Base-by-base conservation (phyloP, 2,888 invertebrate species). In the Smittia sp. region DNA sequence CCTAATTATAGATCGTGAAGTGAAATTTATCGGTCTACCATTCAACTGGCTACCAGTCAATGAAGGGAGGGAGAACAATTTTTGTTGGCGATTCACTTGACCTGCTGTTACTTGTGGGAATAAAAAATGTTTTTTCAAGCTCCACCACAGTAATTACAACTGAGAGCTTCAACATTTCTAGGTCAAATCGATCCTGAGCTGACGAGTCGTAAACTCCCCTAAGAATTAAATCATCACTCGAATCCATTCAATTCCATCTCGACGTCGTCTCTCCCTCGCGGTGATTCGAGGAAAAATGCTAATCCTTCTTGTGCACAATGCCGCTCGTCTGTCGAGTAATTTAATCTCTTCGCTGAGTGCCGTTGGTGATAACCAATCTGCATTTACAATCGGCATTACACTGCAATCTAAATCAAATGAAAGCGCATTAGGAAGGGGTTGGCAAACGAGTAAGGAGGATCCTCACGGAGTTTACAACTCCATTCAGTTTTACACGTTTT, bases 311-410 rank as follows among this genome's bases (percentile, higher is more conserved):
- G 46, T 46, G 46, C 46, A 46, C 15, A 46, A 15, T n/a, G 46
- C 46, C 2, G 46, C 46, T 46, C 46, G 15, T 15, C 15, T 46
- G 46, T 46, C 15, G 46, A 46, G 46, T 46, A 46, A 46, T 46
- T n/a, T 46, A 46, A 46, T 46, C 46, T 46, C 46, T 15, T 46
- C 15, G 46, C 46, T 46, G 46, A 46, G 46, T 46, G 46, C 46
- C 46, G 46, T 11, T 46, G 46, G 46, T 13, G 46, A 46, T 46
- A 46, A 46, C 46, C n/a, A n/a, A 46, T 46, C 46, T n/a, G 11
- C 15, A 15, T 32, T 46, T 46, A 15, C 46, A 46, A 46, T 46
- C 46, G 15, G 46, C 46, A 46, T 46, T 46, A n/a, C 46, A 46
- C 15, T 46, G n/a, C 46, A 15, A 46, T 46, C 11, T n/a, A 46